A percentile compares a stretch with the other conserved stretches of the same genome.
These are phyloP conservation scores for Latheticus oryzae DNA, from an alignment of 2,888 invertebrate genomes.

Conservation along the genomic window DNA sequence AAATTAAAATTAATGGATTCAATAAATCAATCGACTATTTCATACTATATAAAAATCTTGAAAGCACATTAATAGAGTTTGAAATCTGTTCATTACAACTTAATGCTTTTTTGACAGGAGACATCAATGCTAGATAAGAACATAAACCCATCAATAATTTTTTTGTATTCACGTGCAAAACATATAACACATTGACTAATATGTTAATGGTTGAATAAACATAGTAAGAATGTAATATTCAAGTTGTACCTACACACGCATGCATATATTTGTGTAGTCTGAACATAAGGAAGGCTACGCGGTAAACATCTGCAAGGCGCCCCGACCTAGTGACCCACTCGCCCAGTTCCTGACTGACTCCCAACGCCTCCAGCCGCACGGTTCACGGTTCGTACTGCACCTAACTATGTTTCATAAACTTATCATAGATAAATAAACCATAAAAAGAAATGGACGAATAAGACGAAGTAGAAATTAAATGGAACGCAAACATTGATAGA, in stretches of 20 bases:
- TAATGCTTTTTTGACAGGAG: too few relatives aligned
- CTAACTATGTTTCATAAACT: slow-evolving; percentile 43
- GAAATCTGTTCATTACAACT: too few relatives aligned
- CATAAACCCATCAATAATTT: too few relatives aligned
- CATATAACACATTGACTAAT: slow-evolving; percentile 26
- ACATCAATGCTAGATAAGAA: too few relatives aligned
- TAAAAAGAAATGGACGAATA: slow-evolving; percentile 15
- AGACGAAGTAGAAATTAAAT: slow-evolving; percentile 16
- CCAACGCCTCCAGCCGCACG: slow-evolving; percentile 51
- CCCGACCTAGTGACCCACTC: slow-evolving; percentile 62
- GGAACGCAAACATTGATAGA: slow-evolving; percentile 6
- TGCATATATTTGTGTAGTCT: slow-evolving; percentile 25
- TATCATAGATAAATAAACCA: slow-evolving; percentile 32
- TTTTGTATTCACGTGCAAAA: background rate
- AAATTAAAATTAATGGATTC: background rate
- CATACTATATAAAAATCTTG: background rate
- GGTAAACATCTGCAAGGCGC: slow-evolving; percentile 61
- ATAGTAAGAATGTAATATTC: slow-evolving; percentile 24
- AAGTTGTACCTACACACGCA: slow-evolving; percentile 22
- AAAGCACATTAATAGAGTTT: too few relatives aligned
- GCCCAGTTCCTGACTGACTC: slow-evolving; percentile 57
- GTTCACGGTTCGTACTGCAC: slow-evolving; percentile 48
- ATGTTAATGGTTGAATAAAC: slow-evolving; percentile 27
- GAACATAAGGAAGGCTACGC: slow-evolving; percentile 50
- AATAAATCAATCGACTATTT: background rate